Evolutionary conservation across 2,797 vertebrate species (phyloP), one percentile per base, ranked within the genome.

Genomic region (Pampus argenteus): DNA sequence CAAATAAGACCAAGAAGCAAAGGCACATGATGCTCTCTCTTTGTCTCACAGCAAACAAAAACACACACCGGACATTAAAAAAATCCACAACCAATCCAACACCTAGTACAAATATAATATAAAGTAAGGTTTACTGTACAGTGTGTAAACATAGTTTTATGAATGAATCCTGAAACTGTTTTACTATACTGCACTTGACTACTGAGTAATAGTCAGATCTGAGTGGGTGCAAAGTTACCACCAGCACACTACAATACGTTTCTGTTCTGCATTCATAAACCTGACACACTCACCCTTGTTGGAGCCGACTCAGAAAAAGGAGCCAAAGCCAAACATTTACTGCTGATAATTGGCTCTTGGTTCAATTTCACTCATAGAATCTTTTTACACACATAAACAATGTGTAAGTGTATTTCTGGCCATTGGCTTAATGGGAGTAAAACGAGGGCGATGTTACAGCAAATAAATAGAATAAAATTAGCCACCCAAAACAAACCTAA

Each of bases 261-360:
- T 44, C n/a, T 70, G 65, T 34, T 65, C 26, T 45, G 45, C 26
- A 69, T 69, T 77, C 50, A 81, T 60, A 64, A 66, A 77, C 6
- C 31, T 4, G 3, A 51, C 56, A 45, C 50, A 4, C 23, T 70
- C 22, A 40, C 8, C 9, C 14, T 48, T 31, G 20, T 1, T 47
- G 38, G 44, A 45, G 58, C 57, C 52, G 64, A 45, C 22, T 14
- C 14, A 23, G 18, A 66, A 42, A n/a, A 36, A 65, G 45, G 22
- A 72, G 26, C 26, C 42, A 29, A 68, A 54, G 50, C 13, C 25
- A 50, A 44, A 44, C 17, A 18, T 56, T 28, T 49, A 66, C 42
- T 28, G 36, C 18, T 36, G 2, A 51, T 36, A 42, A 61, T 23
- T 70, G 3, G 48, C 42, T 42, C 20, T 64, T 15, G 44, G 25